phyloP scores from a whole-genome alignment of 2,113 vertebrate species.

The Microcebus griseorufus region DNA sequence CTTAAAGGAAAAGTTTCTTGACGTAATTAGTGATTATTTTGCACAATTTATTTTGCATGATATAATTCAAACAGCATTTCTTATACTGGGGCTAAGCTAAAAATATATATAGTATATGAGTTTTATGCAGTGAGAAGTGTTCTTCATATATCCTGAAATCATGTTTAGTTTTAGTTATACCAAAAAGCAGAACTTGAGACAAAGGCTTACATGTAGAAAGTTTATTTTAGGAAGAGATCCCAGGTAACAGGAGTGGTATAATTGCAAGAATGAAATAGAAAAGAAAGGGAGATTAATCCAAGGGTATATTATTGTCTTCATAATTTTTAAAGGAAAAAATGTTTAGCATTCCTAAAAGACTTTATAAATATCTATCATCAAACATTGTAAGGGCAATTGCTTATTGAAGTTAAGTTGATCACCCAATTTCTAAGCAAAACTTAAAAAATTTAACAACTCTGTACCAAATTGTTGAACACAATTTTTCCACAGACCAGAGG shows the following conservation, averaged over 20 bases:
- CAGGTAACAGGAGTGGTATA: background rate
- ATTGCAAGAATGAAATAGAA: background rate
- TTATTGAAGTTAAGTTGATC: background rate
- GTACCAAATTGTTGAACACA: background rate
- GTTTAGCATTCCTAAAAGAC: background rate
- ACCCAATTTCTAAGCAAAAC: background rate
- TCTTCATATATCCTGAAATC: background rate
- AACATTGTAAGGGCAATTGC: background rate
- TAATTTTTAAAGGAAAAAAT: background rate
- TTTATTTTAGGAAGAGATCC: background rate
- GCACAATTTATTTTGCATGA: background rate
- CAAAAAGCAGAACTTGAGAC: background rate
- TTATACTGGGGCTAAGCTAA: background rate
- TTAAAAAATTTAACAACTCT: background rate
- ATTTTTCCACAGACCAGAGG: too few species aligned
- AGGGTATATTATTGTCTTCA: background rate
- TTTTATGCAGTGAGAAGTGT: background rate
- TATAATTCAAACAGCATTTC: background rate
- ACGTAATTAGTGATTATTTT: background rate
- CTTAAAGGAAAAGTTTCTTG: background rate
- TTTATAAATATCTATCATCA: background rate
- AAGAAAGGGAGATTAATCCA: background rate
- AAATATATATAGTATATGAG: background rate
- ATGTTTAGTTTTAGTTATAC: background rate
- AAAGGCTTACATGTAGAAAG: background rate